phyloP scores from a whole-genome alignment of 2,113 vertebrate genomes.

The Seriola aureovittata region DNA sequence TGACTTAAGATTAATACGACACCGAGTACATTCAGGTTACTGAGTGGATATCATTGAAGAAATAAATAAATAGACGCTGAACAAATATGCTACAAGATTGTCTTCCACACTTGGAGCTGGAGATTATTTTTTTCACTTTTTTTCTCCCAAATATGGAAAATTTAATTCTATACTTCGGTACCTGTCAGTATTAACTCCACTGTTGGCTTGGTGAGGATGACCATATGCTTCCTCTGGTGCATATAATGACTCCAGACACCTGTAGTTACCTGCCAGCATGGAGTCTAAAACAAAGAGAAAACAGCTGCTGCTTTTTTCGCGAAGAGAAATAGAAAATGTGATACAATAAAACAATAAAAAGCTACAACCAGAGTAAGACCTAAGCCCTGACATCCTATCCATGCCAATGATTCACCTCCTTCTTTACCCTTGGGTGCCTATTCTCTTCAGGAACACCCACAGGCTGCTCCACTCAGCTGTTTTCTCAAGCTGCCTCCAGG shows the following conservation, averaged over 20 bases:
- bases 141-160: too few relatives aligned
- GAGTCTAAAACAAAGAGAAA: neutral
- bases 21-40: neutral
- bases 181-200: constrained; percentile 9
- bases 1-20: constrained; percentile 4
- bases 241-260: neutral
- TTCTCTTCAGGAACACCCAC: constrained; percentile 47
- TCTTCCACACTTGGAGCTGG: neutral
- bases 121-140: too few relatives aligned
- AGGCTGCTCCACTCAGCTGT: constrained; percentile 56
- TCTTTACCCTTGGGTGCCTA: constrained; percentile 30
- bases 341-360: neutral
- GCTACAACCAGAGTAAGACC: neutral
- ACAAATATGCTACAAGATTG: neutral
- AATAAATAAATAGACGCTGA: neutral
- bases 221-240: neutral
- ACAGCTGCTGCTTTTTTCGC: too few relatives aligned
- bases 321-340: neutral
- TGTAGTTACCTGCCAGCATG: constrained; percentile 4
- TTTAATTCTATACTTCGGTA: neutral
- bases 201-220: neutral
- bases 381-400: neutral
- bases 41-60: neutral
- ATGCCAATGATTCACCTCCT: constrained; percentile 15
- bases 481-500: constrained; percentile 45